phyloP scores from a whole-genome alignment of 1,140 invertebrate genomes.

The Dendrolimus punctatus region DNA sequence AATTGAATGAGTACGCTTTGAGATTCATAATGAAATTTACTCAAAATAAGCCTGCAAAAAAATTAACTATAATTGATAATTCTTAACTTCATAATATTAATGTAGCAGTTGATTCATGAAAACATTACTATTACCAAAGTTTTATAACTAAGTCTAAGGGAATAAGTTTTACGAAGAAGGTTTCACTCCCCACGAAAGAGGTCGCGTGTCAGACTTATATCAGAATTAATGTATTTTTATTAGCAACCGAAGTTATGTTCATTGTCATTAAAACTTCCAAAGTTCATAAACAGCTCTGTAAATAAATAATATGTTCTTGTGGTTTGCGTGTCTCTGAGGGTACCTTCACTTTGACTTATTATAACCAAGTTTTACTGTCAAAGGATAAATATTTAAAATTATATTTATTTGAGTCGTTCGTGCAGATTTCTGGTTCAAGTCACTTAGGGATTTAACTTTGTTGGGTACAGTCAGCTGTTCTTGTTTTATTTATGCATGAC shows the following conservation, averaged over 20 bases:
- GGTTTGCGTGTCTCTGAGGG: conserved; percentile 29
- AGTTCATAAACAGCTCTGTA: conserved; percentile 41
- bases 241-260: conserved; percentile 43
- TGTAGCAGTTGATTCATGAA: neutral
- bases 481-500: no score
- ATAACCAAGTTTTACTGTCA: conserved; percentile 13
- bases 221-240: conserved; percentile 51
- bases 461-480: no score
- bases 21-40: no score
- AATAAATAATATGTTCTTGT: conserved; percentile 43
- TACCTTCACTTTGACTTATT: conserved; percentile 14
- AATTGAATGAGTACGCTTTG: no score
- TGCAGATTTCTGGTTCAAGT: no score
- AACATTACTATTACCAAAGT: no score
- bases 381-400: conserved; percentile 1
- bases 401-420: no score
- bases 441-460: no score
- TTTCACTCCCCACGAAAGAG: conserved; percentile 6
- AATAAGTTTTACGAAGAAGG: neutral
- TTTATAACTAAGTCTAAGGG: no score
- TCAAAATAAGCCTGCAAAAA: no score
- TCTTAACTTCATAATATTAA: neutral
- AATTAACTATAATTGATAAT: no score
- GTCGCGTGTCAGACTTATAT: conserved; percentile 47
- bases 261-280: conserved; percentile 53